Percentiles rank a stretch among this genome's conserved stretches.
Evolutionary conservation across 1,140 invertebrate species (phyloP).

Genomic region (Gonatopus flavifemur): DNA sequence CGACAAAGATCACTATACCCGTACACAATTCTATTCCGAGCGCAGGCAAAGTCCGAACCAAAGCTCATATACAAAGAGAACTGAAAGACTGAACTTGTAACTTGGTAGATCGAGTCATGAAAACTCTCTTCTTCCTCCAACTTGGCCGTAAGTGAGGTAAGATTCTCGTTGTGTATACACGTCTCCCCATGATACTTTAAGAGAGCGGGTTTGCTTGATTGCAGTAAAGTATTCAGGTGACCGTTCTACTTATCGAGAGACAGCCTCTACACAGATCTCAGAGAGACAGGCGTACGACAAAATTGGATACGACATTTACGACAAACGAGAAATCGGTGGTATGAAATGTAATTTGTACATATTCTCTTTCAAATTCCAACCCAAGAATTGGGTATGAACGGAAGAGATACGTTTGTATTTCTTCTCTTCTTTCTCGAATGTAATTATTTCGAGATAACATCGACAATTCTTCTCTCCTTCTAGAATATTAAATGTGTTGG

Average conservation of each 20-base stretch:
- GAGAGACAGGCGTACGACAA: constrained; percentile 17
- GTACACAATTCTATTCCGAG: too few species aligned
- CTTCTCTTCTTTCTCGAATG: neutral
- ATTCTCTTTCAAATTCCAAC: constrained; percentile 7
- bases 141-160: too few species aligned
- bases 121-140: too few species aligned
- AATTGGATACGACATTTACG: constrained; percentile 18
- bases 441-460: neutral
- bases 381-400: neutral
- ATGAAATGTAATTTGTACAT: constrained; percentile 41
- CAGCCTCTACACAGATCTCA: constrained; percentile 31
- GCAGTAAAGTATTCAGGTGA: constrained; percentile 51
- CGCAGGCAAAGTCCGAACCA: too few species aligned
- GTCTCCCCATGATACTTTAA: constrained; percentile 18
- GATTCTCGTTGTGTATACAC: too few species aligned
- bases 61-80: too few species aligned
- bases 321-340: constrained; percentile 12
- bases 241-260: constrained; percentile 44
- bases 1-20: too few species aligned
- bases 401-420: neutral
- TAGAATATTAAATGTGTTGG: too few species aligned
- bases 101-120: too few species aligned
- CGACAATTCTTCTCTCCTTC: neutral
- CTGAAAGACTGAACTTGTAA: too few species aligned
- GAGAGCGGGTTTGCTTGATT: constrained; percentile 38